Percentiles rank a stretch among this genome's conserved stretches.
These are phyloP conservation scores for Scotopteryx bipunctaria DNA, from an alignment of 2,888 invertebrate genomes.

Conservation along the genomic window DNA sequence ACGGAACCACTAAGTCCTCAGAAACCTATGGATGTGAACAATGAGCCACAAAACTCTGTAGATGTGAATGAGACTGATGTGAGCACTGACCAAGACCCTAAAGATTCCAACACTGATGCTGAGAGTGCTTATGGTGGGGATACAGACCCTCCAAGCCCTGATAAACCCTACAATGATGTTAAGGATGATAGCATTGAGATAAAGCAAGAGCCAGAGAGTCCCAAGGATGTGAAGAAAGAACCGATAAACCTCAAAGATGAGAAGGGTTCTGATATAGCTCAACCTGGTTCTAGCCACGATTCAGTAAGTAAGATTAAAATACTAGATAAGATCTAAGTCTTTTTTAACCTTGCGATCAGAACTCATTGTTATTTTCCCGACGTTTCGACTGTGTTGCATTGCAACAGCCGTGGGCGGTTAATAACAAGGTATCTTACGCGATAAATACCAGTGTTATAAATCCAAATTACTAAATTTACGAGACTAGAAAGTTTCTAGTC, in stretches of 20 bases:
- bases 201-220: constrained; percentile 7
- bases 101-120: not conserved
- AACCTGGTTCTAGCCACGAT: constrained; percentile 53
- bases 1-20: not conserved
- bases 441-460: too few species aligned
- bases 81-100: not conserved
- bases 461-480: too few species aligned
- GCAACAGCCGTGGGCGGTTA: too few species aligned
- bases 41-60: not conserved
- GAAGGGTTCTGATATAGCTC: constrained; percentile 14
- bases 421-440: too few species aligned
- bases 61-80: not conserved
- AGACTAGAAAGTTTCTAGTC: too few species aligned
- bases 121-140: not conserved
- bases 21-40: not conserved
- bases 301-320: constrained; percentile 36
- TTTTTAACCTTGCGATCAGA: too few species aligned
- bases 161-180: not conserved
- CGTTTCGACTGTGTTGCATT: too few species aligned
- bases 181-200: not conserved
- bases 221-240: constrained; percentile 27
- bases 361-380: too few species aligned
- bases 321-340: too few species aligned
- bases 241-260: constrained; percentile 17
- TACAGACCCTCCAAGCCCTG: constrained; percentile 1